Conservation (phyloP, 2,888 invertebrate species). For the Allolobophora icterica region DNA sequence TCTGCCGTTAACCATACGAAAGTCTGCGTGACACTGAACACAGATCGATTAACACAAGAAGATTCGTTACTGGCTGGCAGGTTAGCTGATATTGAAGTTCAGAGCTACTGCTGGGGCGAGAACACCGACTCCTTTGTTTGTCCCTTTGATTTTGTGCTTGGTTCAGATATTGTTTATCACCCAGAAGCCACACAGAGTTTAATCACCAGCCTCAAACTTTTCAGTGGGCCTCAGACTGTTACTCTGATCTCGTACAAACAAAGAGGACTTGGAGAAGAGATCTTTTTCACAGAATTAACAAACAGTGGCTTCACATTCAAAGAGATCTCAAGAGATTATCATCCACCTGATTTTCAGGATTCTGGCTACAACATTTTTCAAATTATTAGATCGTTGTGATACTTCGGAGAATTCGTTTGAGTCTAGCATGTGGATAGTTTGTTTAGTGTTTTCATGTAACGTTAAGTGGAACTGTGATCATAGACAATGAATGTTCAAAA, state of each 20-base stretch:
- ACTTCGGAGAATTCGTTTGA: not conserved
- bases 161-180: conserved; percentile 49
- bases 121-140: conserved; percentile 24
- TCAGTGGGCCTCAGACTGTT: conserved; percentile 36
- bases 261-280: conserved; percentile 47
- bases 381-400: not conserved
- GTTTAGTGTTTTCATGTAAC: not conserved
- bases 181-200: conserved; percentile 37
- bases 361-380: conserved; percentile 41
- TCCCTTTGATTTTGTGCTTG: conserved; percentile 44
- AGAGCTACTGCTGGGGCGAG: conserved; percentile 38
- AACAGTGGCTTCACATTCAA: conserved; percentile 37
- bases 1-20: conserved; percentile 41
- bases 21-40: conserved; percentile 39
- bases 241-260: conserved; percentile 47
- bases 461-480: not conserved
- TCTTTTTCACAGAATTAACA: conserved; percentile 43
- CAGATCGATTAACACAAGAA: not conserved
- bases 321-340: conserved; percentile 32
- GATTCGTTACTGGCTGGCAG: not conserved
- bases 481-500: not conserved
- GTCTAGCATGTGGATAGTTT: not conserved
- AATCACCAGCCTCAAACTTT: conserved; percentile 39
- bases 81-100: not conserved
- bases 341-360: conserved; percentile 41